Conservation (phyloP, 2,888 invertebrate genomes). For the Notodonta ziczac region DNA sequence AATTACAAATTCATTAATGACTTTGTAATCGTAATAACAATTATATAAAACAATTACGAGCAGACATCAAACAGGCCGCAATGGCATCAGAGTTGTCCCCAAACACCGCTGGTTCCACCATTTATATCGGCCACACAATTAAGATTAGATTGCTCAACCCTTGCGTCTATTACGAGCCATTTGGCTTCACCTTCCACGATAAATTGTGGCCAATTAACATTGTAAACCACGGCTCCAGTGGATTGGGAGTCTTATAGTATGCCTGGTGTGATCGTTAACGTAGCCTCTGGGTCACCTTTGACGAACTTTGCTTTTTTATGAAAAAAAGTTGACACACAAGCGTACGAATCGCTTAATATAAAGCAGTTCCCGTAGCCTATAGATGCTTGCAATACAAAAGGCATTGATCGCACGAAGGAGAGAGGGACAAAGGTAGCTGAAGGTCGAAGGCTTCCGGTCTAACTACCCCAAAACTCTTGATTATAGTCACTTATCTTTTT, state of each 20-base stretch:
- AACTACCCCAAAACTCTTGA: too few species aligned
- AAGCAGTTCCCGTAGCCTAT: too few species aligned
- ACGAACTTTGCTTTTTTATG: too few species aligned
- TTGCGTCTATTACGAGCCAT: constrained; percentile 47
- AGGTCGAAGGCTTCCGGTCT: too few species aligned
- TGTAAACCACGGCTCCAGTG: constrained; percentile 33
- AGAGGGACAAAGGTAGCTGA: too few species aligned
- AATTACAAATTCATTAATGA: neutral
- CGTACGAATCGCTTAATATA: too few species aligned
- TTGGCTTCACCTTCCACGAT: constrained; percentile 50
- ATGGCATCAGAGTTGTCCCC: constrained; percentile 18
- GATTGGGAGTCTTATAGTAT: constrained; percentile 25
- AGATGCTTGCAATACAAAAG: too few species aligned
- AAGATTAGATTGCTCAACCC: constrained; percentile 54
- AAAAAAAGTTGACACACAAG: too few species aligned
- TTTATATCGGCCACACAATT: constrained; percentile 49
- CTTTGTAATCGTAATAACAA: neutral
- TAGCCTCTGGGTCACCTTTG: neutral
- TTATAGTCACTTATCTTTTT: too few species aligned
- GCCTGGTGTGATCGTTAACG: constrained; percentile 7
- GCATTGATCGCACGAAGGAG: too few species aligned
- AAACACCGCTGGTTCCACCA: constrained; percentile 34
- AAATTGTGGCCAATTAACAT: constrained; percentile 56
- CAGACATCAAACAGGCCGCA: constrained; percentile 4
- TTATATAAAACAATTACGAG: neutral